Evolutionary conservation across 2,888 invertebrate species (phyloP), one percentile per base, ranked within the genome.

Genomic region (Phytoseiulus persimilis): DNA sequence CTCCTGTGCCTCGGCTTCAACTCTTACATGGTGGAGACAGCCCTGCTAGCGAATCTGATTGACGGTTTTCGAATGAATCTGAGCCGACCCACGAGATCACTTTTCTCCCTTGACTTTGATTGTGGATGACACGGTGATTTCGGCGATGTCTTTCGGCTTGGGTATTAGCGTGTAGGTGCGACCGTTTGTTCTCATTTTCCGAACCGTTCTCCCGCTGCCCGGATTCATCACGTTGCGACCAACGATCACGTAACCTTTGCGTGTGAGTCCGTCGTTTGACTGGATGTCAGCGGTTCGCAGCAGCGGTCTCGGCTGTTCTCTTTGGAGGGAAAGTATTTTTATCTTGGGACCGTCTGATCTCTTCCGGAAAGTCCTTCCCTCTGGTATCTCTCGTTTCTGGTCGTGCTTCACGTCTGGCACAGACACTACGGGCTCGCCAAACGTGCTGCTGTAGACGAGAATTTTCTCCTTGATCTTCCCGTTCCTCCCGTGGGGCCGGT

Each of bases 291-390:
- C 18, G 11, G 33, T 2, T 6, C 87, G 32, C 32, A 32, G 32
- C 14, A 45, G 11, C 39, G 87, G 11, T 14, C 65, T 14, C 1
- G 45, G 45, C 6, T 9, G 39, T n/a, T 87, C 87, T 14, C 33
- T 87, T 32, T 33, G 87, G 9, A 87, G 45, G 0, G 87, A 31
- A n/a, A 87, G 32, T 11, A 87, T 87, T 45, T 87, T 87, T 39
- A 87, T 87, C 39, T 87, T 87, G 2, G 87, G 87, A n/a, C 33
- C 87, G 6, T 32, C 87, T 5, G 87, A 87, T 87, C 87, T 87
- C 14, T 87, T 87, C 33, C 32, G 32, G 32, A 87, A 87, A 23
- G 5, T n/a, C 0, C 45, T 32, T 5, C 33, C 87, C n/a, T 33
- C 45, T 28, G n/a, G 32, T 6, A 87, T 32, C 39, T 87, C 87